These are phyloP conservation scores for Crepidodera aurea DNA, from an alignment of 2,888 invertebrate genomes.

Conservation along the genomic window DNA sequence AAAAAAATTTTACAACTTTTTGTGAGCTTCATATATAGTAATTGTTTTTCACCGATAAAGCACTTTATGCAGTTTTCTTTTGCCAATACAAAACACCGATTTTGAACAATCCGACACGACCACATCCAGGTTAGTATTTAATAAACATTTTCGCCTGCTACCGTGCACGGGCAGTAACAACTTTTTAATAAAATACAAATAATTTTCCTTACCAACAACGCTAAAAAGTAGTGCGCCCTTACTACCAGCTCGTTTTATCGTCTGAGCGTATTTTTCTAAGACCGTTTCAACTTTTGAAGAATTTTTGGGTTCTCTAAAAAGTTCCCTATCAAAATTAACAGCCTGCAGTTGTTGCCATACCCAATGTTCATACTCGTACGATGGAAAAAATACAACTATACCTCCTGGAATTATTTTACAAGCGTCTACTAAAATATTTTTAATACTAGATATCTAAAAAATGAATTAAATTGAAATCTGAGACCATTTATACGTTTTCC, in stretches of 20 bases:
- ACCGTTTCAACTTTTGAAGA: slow-evolving; percentile 78
- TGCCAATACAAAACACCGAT: too few relatives aligned
- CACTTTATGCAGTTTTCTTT: too few relatives aligned
- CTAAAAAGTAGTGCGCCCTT: slow-evolving; percentile 87
- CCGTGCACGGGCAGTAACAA: too few relatives aligned
- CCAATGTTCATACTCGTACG: slow-evolving; percentile 87
- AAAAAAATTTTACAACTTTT: too few relatives aligned
- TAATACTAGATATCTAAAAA: slow-evolving; percentile 51
- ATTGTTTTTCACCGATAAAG: too few relatives aligned
- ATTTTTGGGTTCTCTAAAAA: slow-evolving; percentile 82
- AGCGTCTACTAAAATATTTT: slow-evolving; percentile 72
- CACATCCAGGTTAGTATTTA: too few relatives aligned
- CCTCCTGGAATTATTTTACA: slow-evolving; percentile 87
- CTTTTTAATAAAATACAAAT: too few relatives aligned
- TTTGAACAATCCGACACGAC: too few relatives aligned
- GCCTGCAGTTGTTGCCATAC: slow-evolving; percentile 70
- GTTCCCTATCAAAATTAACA: slow-evolving; percentile 64
- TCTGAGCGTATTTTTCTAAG: slow-evolving; percentile 71
- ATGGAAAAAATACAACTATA: slow-evolving; percentile 91
- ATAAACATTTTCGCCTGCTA: too few relatives aligned
- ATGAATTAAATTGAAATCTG: slow-evolving; percentile 7
- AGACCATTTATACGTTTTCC: neutral
- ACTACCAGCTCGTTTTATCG: slow-evolving; percentile 61
- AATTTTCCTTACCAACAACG: slow-evolving; percentile 81
- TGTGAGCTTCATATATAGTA: too few relatives aligned